Conservation (phyloP, 2,113 vertebrate species). For the Genyomyrus donnyi region DNA sequence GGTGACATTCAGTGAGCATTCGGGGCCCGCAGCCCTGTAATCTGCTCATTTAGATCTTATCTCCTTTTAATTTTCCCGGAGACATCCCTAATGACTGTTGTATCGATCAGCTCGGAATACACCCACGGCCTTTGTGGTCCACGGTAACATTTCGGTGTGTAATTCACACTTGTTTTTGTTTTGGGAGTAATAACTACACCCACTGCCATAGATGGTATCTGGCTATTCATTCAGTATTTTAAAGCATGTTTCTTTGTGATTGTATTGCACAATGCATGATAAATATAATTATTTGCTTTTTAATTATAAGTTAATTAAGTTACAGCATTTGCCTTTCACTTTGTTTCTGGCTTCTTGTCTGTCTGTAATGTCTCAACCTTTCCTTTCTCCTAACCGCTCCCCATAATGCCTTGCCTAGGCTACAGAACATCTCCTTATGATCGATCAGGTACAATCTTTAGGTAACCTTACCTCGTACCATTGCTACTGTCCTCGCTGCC, state of each 20-base stretch:
- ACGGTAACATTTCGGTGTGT: background rate
- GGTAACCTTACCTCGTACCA: slow-evolving; percentile 33
- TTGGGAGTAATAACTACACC: slow-evolving; percentile 1
- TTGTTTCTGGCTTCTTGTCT: background rate
- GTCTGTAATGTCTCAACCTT: slow-evolving; percentile 28
- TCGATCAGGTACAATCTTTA: slow-evolving; percentile 64
- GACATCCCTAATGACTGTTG: slow-evolving; percentile 14
- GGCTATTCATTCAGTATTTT: background rate
- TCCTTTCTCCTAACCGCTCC: slow-evolving; percentile 17
- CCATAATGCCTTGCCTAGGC: slow-evolving; percentile 48
- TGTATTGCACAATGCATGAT: background rate
- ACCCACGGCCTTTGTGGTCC: background rate
- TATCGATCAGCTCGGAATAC: slow-evolving; percentile 1
- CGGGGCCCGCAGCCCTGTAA: background rate
- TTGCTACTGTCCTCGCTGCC: slow-evolving; percentile 22
- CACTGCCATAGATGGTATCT: background rate
- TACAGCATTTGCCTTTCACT: background rate
- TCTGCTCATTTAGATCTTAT: slow-evolving; percentile 11
- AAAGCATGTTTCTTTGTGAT: background rate
- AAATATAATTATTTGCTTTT: background rate
- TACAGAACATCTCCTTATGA: slow-evolving; percentile 64
- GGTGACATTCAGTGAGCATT: background rate
- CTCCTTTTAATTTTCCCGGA: slow-evolving; percentile 10
- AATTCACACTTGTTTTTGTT: slow-evolving; percentile 6
- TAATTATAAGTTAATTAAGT: background rate